These are phyloP conservation scores for Paracentrotus lividus DNA, from an alignment of 53 echinoderm and acorn worm genomes.

Conservation along the genomic window DNA sequence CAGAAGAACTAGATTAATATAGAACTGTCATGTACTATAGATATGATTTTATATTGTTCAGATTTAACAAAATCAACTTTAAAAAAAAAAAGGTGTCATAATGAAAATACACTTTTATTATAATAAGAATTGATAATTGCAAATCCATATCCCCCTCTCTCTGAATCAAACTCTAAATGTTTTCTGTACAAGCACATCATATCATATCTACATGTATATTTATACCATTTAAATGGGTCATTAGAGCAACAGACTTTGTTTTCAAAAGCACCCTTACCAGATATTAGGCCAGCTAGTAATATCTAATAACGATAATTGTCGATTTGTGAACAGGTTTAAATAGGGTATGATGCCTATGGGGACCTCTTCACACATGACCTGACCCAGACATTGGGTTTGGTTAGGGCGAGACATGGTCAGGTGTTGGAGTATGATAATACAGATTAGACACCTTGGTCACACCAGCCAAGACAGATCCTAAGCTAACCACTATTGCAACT, in stretches of 20 bases:
- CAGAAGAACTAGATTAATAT: too few relatives aligned
- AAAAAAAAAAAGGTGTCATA: too few relatives aligned
- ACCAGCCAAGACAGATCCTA: neutral
- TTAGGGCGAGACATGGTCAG: neutral
- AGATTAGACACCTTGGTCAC: neutral
- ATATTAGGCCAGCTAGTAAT: neutral
- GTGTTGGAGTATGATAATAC: neutral
- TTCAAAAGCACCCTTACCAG: neutral
- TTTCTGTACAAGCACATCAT: too few relatives aligned
- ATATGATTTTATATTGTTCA: too few relatives aligned
- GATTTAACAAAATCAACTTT: too few relatives aligned
- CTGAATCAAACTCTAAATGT: too few relatives aligned
- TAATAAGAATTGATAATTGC: too few relatives aligned
- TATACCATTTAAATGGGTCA: neutral
- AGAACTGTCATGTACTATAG: too few relatives aligned
- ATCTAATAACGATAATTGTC: neutral
- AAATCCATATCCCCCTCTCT: too few relatives aligned
- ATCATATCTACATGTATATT: too few relatives aligned
- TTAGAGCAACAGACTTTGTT: neutral
- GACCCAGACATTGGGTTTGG: slow-evolving; percentile 10
- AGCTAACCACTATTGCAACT: neutral
- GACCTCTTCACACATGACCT: neutral
- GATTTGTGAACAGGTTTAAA: neutral
- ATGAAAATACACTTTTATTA: too few relatives aligned
- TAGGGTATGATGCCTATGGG: neutral